These are phyloP conservation scores for Pogonocichla stellata DNA, from an alignment of 2,113 vertebrate species.

Conservation along the genomic window DNA sequence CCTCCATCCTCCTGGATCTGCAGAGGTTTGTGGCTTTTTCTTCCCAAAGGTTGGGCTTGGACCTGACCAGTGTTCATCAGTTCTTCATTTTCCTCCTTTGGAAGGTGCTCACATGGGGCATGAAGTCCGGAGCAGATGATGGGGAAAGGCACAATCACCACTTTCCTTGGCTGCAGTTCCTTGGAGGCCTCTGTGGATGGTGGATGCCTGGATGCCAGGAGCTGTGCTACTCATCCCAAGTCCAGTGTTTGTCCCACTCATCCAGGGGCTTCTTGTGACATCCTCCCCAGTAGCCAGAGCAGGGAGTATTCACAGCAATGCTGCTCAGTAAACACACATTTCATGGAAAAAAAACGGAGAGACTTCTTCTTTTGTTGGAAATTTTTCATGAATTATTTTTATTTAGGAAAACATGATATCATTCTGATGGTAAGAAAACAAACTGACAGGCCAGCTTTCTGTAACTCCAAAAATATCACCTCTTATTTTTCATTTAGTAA, in stretches of 20 bases:
- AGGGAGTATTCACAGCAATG: not conserved
- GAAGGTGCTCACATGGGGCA: no score
- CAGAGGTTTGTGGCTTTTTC: not conserved
- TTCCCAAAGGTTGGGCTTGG: not conserved
- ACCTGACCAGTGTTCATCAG: not conserved
- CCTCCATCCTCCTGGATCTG: not conserved
- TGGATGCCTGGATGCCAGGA: not conserved
- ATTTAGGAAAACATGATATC: slow-evolving; percentile 68
- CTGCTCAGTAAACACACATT: slow-evolving; percentile 10
- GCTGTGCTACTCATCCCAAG: not conserved
- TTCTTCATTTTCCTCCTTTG: not conserved
- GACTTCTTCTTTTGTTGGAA: slow-evolving; percentile 32
- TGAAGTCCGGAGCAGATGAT: not conserved
- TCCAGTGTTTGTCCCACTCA: not conserved
- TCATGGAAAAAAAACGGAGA: slow-evolving; percentile 41
- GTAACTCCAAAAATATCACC: slow-evolving; percentile 39
- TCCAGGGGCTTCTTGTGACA: not conserved
- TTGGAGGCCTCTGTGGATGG: not conserved
- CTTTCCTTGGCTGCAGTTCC: rapidly evolving
- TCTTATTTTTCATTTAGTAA: slow-evolving; percentile 45
- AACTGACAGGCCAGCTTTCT: slow-evolving; percentile 43
- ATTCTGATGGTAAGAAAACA: slow-evolving; percentile 56
- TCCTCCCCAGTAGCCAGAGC: not conserved
- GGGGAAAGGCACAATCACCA: not conserved
- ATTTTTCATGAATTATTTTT: slow-evolving; percentile 60